Conservation (phyloP, 2,797 vertebrate genomes). For the Helicolenus hilgendorfi region DNA sequence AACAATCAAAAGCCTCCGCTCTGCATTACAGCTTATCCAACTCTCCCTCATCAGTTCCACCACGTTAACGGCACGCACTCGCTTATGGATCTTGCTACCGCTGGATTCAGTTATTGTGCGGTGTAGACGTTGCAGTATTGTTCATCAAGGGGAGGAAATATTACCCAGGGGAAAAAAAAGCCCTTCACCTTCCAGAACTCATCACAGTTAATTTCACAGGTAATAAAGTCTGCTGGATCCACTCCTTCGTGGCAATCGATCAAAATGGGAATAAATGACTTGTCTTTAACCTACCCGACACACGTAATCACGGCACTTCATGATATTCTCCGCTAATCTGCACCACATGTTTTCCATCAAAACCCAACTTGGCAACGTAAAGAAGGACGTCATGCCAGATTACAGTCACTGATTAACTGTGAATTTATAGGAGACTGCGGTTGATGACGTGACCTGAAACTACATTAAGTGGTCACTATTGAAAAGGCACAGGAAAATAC, state of each 20-base stretch:
- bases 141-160: constrained; percentile 73
- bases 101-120: constrained; percentile 33
- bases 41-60: constrained; percentile 52
- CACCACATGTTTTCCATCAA: constrained; percentile 46
- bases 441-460: neutral
- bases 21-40: constrained; percentile 19
- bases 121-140: constrained; percentile 35
- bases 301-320: constrained; percentile 44
- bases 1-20: constrained; percentile 49
- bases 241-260: constrained; percentile 67
- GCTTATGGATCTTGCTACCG: neutral
- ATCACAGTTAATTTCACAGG: constrained; percentile 82
- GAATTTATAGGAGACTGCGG: neutral
- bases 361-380: constrained; percentile 12
- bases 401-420: constrained; percentile 27
- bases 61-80: constrained; percentile 11
- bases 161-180: constrained; percentile 38
- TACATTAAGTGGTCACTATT: too few species aligned
- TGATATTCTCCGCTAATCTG: constrained; percentile 46
- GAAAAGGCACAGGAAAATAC: too few species aligned
- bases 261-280: constrained; percentile 76
- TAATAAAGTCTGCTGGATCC: constrained; percentile 75
- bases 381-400: constrained; percentile 20
- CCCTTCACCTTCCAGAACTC: constrained; percentile 69
- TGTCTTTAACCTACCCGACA: constrained; percentile 35